Evolutionary conservation across 2,888 invertebrate species (phyloP).

Genomic region (Folsomia candida): DNA sequence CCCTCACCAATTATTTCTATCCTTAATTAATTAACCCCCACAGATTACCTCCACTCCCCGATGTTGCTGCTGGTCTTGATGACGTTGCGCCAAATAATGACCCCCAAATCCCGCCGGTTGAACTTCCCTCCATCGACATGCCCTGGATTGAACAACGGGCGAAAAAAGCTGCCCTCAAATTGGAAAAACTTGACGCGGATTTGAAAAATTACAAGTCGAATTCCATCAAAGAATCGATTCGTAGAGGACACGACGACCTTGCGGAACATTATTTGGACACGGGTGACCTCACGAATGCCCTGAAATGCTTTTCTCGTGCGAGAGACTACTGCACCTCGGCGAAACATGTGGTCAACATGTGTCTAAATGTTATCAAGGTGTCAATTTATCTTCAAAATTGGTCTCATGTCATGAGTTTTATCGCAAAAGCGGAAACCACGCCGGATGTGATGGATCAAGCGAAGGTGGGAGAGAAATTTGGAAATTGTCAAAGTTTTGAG

Average conservation of each 20-base stretch:
- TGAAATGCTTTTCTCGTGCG: conserved; percentile 95
- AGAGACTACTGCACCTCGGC: conserved; percentile 98
- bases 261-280: conserved; percentile 97
- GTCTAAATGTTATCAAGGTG: conserved; percentile 91
- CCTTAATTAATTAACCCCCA: too few relatives aligned
- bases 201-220: conserved; percentile 97
- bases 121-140: too few relatives aligned
- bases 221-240: conserved; percentile 94
- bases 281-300: conserved; percentile 92
- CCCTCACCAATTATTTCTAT: too few relatives aligned
- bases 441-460: conserved; percentile 62
- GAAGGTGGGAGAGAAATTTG: too few relatives aligned
- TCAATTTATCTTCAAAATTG: conserved; percentile 96
- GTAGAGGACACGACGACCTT: conserved; percentile 95
- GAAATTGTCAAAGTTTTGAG: too few relatives aligned
- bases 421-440: conserved; percentile 92
- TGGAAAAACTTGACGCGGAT: conserved; percentile 95
- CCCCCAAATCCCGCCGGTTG: too few relatives aligned
- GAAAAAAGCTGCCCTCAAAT: conserved; percentile 90
- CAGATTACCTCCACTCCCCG: too few relatives aligned
- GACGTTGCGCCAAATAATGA: too few relatives aligned
- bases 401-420: conserved; percentile 96
- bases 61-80: too few relatives aligned
- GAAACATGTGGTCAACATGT: conserved; percentile 97
- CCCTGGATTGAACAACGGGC: conserved; percentile 90